A percentile compares a stretch with the other conserved stretches of the same genome.
Conservation (phyloP, 30 jellyfish, hydroid and myxozoan genomes). For the Morbakka virulenta region DNA sequence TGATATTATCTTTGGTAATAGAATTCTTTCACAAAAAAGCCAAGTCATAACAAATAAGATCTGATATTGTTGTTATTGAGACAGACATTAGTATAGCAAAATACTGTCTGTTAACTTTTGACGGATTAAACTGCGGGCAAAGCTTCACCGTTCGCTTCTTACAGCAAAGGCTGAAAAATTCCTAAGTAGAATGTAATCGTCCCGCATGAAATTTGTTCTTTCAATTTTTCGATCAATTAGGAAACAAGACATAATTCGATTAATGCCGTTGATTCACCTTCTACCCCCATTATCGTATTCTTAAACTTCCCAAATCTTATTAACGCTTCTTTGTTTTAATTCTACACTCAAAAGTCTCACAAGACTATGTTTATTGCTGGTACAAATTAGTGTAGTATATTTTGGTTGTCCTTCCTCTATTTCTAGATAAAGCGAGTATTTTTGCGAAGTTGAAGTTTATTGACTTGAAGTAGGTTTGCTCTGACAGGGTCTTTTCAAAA, state of each 20-base stretch:
- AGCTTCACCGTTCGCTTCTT: not conserved
- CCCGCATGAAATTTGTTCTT: slow-evolving; percentile 67
- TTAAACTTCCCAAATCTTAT: not conserved
- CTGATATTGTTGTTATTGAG: not conserved
- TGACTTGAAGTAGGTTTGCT: too few relatives aligned
- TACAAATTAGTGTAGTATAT: not conserved
- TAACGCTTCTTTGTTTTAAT: not conserved
- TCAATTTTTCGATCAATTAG: slow-evolving; percentile 66
- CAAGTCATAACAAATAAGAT: not conserved
- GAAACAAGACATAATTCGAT: slow-evolving; percentile 75
- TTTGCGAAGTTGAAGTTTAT: too few relatives aligned
- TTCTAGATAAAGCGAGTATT: too few relatives aligned
- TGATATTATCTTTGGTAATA: not conserved
- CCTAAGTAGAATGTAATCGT: not conserved
- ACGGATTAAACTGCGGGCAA: not conserved
- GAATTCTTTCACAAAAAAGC: not conserved
- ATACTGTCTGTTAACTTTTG: not conserved
- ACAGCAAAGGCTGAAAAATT: not conserved
- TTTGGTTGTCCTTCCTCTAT: too few relatives aligned
- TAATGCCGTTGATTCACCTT: slow-evolving; percentile 14
- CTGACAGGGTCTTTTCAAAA: too few relatives aligned
- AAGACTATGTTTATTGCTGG: not conserved
- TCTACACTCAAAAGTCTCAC: not conserved
- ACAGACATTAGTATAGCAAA: not conserved
- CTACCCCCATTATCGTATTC: not conserved